Evolutionary conservation across 2,888 invertebrate genomes (phyloP).

Genomic region (Tuta absoluta): DNA sequence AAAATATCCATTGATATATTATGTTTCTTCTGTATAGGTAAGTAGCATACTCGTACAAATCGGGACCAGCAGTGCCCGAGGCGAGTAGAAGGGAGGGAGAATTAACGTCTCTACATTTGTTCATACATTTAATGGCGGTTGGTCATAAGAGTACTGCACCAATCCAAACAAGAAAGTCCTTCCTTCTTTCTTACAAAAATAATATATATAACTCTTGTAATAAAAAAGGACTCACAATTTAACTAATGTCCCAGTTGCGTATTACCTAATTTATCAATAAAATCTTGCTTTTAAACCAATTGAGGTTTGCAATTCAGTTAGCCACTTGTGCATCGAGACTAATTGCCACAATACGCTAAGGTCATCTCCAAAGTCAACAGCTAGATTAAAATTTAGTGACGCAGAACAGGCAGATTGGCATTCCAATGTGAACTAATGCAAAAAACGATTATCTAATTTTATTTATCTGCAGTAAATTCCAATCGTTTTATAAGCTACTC

Average conservation of each 20-base stretch:
- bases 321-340: constrained; percentile 14
- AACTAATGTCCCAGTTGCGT: too few relatives aligned
- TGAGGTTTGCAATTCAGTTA: neutral
- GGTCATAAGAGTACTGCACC: too few relatives aligned
- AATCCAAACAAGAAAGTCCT: too few relatives aligned
- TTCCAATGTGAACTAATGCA: neutral
- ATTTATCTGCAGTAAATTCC: constrained; percentile 5
- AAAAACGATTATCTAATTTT: neutral
- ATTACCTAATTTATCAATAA: neutral
- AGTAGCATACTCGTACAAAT: too few relatives aligned
- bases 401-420: neutral
- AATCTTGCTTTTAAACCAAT: neutral
- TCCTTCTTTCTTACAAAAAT: too few relatives aligned
- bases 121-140: too few relatives aligned
- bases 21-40: too few relatives aligned
- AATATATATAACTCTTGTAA: neutral
- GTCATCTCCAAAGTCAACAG: constrained; percentile 47
- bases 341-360: constrained; percentile 37
- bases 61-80: too few relatives aligned
- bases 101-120: too few relatives aligned
- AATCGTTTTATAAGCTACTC: neutral
- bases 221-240: neutral
- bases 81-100: too few relatives aligned
- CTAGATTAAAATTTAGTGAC: constrained; percentile 11
- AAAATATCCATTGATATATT: too few relatives aligned